phyloP scores from a whole-genome alignment of 2,888 invertebrate genomes.

The Ormyrus pomaceus region DNA sequence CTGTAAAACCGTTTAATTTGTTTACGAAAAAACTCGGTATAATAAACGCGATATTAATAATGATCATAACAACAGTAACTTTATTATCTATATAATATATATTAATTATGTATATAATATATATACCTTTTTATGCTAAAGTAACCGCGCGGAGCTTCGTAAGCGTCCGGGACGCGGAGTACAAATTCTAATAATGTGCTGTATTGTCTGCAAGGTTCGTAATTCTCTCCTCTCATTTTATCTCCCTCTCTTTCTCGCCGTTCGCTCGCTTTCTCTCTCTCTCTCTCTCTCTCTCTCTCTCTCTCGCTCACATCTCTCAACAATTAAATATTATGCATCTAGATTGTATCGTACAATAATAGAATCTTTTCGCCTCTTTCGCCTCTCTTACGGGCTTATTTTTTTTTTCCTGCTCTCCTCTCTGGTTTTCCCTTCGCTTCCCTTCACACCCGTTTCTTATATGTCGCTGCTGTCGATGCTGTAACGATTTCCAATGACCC shows the following conservation, averaged over 20 bases:
- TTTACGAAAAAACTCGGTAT: conserved; percentile 60
- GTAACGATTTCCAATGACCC: conserved; percentile 2
- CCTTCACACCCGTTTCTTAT: background rate
- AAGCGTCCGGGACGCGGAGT: conserved; percentile 41
- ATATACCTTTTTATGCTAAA: conserved; percentile 49
- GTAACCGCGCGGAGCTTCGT: conserved; percentile 30
- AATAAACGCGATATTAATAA: conserved; percentile 62
- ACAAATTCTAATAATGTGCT: conserved; percentile 65
- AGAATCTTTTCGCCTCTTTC: conserved; percentile 58
- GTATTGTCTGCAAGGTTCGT: conserved; percentile 65
- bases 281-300: conserved; percentile 47
- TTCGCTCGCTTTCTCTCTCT: conserved; percentile 56
- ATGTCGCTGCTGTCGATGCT: background rate
- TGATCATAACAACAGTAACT: conserved; percentile 64
- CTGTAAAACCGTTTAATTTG: conserved; percentile 40
- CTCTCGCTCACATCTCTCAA: conserved; percentile 55
- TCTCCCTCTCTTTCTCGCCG: conserved; percentile 56
- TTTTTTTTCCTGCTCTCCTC: background rate
- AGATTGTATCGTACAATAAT: conserved; percentile 63
- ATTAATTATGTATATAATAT: conserved; percentile 54
- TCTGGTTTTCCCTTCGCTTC: too few species aligned
- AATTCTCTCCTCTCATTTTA: conserved; percentile 59
- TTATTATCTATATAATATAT: conserved; percentile 64
- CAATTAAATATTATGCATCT: conserved; percentile 62
- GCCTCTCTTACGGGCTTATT: conserved; percentile 22